Evolutionary conservation across 2,113 vertebrate species (phyloP).

Genomic region (Semicossyphus pulcher): DNA sequence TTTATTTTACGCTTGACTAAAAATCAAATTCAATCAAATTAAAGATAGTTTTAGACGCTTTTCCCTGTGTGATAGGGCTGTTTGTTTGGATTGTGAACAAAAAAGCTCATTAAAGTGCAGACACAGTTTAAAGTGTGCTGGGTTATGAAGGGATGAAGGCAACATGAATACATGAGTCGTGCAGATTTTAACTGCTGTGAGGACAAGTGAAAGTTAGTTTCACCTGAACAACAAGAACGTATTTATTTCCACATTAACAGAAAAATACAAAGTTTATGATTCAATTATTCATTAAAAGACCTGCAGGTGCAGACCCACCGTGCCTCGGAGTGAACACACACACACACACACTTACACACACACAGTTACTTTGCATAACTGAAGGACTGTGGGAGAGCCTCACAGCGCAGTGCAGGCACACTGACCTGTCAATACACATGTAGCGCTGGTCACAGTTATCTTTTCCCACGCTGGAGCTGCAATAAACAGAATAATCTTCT

Average conservation of each 20-base stretch:
- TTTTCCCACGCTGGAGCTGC: slow-evolving; percentile 29
- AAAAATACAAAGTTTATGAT: background rate
- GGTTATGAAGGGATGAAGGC: no score
- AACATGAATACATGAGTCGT: no score
- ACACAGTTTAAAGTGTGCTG: no score
- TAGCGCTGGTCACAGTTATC: background rate
- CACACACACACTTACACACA: background rate
- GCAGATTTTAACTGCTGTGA: background rate
- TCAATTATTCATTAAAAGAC: slow-evolving; percentile 50
- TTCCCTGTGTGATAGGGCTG: no score
- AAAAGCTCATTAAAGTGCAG: no score
- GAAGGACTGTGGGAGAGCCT: slow-evolving; percentile 33
- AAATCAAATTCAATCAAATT: no score
- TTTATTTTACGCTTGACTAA: no score
- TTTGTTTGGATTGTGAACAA: no score
- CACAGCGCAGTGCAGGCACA: slow-evolving; percentile 10
- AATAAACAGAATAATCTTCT: background rate
- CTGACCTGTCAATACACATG: slow-evolving; percentile 34
- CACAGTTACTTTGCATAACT: slow-evolving; percentile 30
- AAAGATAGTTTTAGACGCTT: no score
- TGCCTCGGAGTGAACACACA: background rate
- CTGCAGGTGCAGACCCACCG: slow-evolving; percentile 10
- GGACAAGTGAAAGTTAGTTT: background rate
- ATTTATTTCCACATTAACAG: slow-evolving; percentile 1
- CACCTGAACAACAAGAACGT: background rate